Base-by-base conservation (phyloP, 30 jellyfish, hydroid and myxozoan species). In the Mastigias papua region DNA sequence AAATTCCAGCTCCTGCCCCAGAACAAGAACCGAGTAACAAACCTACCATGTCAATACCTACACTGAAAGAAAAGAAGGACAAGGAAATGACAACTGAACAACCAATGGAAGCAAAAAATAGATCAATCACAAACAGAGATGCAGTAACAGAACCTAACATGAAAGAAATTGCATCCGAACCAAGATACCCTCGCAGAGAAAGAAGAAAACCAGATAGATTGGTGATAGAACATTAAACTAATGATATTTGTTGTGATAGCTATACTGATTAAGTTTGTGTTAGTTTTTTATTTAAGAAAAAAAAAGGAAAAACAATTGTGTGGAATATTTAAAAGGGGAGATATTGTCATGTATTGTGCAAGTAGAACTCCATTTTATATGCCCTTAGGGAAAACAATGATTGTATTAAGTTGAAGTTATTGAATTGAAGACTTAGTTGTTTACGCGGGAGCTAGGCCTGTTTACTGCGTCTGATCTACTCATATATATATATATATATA, bases 141-240 rank as follows among this genome's bases (percentile, higher is more conserved):
- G 54, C 54, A 37, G 11, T 11, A 37, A 6, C 54, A 69, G 50
- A 25, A 69, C 42, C 80, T 69, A 69, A 69, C 80, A 69, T 69
- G 80, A 69, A 69, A 69, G 80, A 69, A 69, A 69, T 69, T 69
- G 80, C 80, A 69, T 64, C 67, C 80, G 80, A 69, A 69, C 32
- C 9, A 25, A n/a, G 46, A 69, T 20, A 32, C 80, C 42, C 23
- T 32, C n/a, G 80, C 80, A 69, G 80, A 69, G 80, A 69, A 69
- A 69, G 80, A 69, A 69, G 80, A 69, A 69, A 69, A 69, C 80
- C 66, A 69, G 80, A 69, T 64, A 69, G 80, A 69, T 69, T 69
- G 58, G 80, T 69, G 80, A 69, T 69, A 5, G 80, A 37, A 37
- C 11, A 37, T 37, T 37, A 11, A 37, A 37, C 11, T 37, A 37